A percentile compares a stretch with the other conserved stretches of the same genome.
phyloP scores from a whole-genome alignment of 2,888 invertebrate species.

The Halictus quadricinctus region DNA sequence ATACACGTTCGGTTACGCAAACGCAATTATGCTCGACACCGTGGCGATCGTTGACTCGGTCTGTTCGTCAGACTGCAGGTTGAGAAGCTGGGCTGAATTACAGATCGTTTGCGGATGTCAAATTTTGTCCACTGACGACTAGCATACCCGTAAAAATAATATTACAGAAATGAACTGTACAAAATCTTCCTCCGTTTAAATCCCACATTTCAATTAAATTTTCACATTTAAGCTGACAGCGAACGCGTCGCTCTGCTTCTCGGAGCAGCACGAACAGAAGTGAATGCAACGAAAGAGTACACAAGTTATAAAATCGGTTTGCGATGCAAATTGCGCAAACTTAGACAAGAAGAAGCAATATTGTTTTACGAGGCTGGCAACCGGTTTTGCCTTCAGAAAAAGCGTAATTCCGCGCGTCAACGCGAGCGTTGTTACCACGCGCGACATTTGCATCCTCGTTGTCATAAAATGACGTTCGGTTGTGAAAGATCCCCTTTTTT shows the following conservation, averaged over 20 bases:
- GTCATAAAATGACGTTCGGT: neutral
- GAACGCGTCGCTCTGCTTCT: too few species aligned
- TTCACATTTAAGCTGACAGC: too few species aligned
- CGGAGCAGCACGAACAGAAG: neutral
- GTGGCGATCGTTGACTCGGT: constrained; percentile 19
- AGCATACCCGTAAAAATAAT: neutral
- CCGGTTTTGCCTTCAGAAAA: neutral
- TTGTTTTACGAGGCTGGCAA: constrained; percentile 1
- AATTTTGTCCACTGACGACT: neutral
- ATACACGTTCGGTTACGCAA: constrained; percentile 23
- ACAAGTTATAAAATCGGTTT: neutral
- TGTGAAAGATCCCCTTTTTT: neutral
- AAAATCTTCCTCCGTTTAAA: too few species aligned
- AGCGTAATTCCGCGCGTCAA: neutral
- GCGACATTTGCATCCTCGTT: neutral
- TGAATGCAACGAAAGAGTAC: neutral
- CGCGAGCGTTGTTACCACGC: neutral
- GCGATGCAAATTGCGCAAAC: neutral
- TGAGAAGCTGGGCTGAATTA: neutral
- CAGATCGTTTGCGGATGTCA: too few species aligned
- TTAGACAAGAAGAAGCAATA: neutral
- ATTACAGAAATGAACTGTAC: too few species aligned
- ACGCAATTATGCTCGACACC: constrained; percentile 5
- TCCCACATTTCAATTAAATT: too few species aligned
- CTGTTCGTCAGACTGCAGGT: neutral